phyloP scores from a whole-genome alignment of 2,113 vertebrate genomes.

The Crypturellus undulatus region DNA sequence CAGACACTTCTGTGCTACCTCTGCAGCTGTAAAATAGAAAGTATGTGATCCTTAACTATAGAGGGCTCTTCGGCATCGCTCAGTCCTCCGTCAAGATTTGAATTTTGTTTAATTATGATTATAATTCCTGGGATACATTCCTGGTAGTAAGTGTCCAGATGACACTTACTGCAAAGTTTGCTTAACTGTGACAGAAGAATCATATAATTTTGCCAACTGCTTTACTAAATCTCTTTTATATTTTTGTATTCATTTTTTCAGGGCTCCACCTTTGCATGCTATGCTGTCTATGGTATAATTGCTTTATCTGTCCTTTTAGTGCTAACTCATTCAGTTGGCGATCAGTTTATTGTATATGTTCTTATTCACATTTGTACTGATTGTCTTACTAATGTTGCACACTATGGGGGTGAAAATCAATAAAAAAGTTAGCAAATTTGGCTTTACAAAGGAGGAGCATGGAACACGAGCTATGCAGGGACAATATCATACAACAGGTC shows the following conservation, averaged over 20 bases:
- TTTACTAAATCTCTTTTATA: constrained; percentile 52
- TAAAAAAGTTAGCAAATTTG: constrained; percentile 53
- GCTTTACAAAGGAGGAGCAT: constrained; percentile 9
- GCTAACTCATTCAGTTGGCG: not conserved
- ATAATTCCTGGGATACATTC: constrained; percentile 1
- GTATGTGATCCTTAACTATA: not conserved
- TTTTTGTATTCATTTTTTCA: constrained; percentile 36
- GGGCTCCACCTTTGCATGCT: not conserved
- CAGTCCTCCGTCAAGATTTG: constrained; percentile 7
- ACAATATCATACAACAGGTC: constrained; percentile 60
- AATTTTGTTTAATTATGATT: constrained; percentile 22
- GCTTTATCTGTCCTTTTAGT: not conserved
- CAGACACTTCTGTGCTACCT: not conserved
- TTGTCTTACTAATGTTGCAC: not conserved
- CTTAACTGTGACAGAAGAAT: not conserved
- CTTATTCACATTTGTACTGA: not conserved
- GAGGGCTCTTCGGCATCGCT: constrained; percentile 12
- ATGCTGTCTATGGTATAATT: not conserved
- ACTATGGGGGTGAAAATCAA: constrained; percentile 13
- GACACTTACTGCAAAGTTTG: not conserved
- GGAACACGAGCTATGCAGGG: constrained; percentile 35
- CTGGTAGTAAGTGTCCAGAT: too few species aligned
- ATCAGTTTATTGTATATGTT: not conserved
- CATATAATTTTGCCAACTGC: constrained; percentile 17
- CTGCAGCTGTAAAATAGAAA: not conserved